Evolutionary conservation across 2,797 vertebrate species (phyloP), one percentile per base, ranked within the genome.

Genomic region (Melanotaenia nigrans): DNA sequence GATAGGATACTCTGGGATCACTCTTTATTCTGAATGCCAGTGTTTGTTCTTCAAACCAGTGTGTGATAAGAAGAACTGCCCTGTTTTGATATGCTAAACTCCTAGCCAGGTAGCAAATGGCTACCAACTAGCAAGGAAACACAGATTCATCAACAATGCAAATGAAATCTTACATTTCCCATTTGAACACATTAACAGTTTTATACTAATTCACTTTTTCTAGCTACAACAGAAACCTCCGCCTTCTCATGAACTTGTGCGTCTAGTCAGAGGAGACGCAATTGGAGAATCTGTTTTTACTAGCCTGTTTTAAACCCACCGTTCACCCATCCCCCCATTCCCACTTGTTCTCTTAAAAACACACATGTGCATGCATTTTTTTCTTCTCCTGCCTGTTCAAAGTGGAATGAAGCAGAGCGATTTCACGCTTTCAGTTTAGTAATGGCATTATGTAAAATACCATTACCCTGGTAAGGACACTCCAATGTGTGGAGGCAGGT

Each of bases 391-490:
- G 58, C 60, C 64, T 79, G 79, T 78, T 68, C 35, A 78, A 89
- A 88, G 88, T 81, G 75, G 74, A 90, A 85, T 79, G 72, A 88
- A 90, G 84, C 87, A 61, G 84, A 87, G 86, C 32, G 82, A 93
- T 93, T 92, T 94, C 90, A 93, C 84, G 92, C 93, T 94, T 91
- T 93, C 77, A 92, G 87, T 87, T 86, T 91, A 83, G 90, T 92
- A 91, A 93, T 91, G 85, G 87, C 87, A 93, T 95, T 94, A 94
- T 93, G 89, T 89, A 89, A 90, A 93, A 93, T 89, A 76, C 91
- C 89, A 92, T 92, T 92, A 92, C 86, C 66, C 82, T 88, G 85
- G 79, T 93, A 93, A 93, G 90, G 89, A 92, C 92, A 89, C 87
- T 90, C 73, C 78, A 75, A 70, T 77, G 81, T 87, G 82, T 87